A percentile compares a stretch with the other conserved stretches of the same genome.
Conservation (phyloP, 1,140 invertebrate species). For the Drosophila mayri region DNA sequence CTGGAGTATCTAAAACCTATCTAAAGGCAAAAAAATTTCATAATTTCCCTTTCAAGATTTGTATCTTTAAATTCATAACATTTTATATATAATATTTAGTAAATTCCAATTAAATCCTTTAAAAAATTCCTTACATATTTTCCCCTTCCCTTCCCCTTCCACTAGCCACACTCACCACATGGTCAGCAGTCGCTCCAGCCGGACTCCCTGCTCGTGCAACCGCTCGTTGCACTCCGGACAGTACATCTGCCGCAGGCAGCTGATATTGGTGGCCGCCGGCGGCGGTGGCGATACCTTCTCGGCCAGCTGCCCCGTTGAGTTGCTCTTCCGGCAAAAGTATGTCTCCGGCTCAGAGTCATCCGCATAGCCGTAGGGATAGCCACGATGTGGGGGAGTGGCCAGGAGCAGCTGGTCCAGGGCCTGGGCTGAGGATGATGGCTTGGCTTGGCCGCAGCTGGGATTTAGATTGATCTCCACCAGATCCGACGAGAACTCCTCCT, state of each 20-base stretch:
- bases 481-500: constrained; percentile 45
- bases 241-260: constrained; percentile 78
- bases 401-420: constrained; percentile 57
- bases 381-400: constrained; percentile 51
- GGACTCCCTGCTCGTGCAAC: constrained; percentile 72
- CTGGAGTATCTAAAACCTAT: not conserved
- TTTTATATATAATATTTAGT: not conserved
- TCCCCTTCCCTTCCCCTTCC: no score
- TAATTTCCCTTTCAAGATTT: no score
- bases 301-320: constrained; percentile 67
- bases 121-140: no score
- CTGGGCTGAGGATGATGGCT: constrained; percentile 62
- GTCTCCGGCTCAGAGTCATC: constrained; percentile 59
- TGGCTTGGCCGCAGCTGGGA: constrained; percentile 33
- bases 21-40: not conserved
- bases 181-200: constrained; percentile 69
- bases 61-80: not conserved
- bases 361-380: constrained; percentile 73
- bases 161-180: constrained; percentile 58
- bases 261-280: constrained; percentile 69
- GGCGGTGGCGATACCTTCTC: constrained; percentile 65
- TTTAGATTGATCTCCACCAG: constrained; percentile 72
- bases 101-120: not conserved
- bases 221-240: constrained; percentile 76
- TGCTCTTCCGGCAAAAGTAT: constrained; percentile 72